phyloP scores from a whole-genome alignment of 2,113 vertebrate species.

The Hucho hucho region DNA sequence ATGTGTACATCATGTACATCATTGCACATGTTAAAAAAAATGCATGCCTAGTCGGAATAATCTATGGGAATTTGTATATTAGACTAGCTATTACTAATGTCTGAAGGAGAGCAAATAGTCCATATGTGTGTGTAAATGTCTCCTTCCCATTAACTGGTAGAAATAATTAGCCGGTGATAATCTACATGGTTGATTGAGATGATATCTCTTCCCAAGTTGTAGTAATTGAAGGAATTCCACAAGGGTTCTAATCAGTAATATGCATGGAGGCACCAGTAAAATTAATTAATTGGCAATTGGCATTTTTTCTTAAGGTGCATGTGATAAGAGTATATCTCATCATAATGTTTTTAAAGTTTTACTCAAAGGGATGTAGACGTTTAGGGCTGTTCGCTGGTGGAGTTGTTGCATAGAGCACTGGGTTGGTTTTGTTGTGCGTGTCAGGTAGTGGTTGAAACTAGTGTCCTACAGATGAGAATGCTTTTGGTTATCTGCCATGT shows the following conservation, averaged over 20 bases:
- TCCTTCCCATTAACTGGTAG: neutral
- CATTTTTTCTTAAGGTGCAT: neutral
- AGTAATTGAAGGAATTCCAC: constrained; percentile 9
- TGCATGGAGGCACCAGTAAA: constrained; percentile 24
- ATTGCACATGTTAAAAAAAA: neutral
- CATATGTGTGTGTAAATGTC: neutral
- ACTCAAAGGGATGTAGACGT: neutral
- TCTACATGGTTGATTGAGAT: constrained; percentile 33
- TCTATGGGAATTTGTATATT: neutral
- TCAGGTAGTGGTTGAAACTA: neutral
- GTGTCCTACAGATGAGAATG: neutral
- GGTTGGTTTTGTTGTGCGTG: neutral
- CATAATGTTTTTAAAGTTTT: too few species aligned
- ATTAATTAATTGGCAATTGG: constrained; percentile 23
- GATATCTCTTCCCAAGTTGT: constrained; percentile 7
- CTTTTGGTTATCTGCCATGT: constrained; percentile 2
- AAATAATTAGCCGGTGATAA: constrained; percentile 36
- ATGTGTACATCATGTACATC: too few species aligned
- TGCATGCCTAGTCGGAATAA: neutral
- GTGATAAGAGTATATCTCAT: neutral
- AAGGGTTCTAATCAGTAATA: constrained; percentile 33
- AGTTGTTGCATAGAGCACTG: too few species aligned
- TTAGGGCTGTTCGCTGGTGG: neutral
- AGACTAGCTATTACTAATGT: neutral
- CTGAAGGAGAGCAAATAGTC: neutral